A percentile compares a stretch with the other conserved stretches of the same genome.
phyloP scores from a whole-genome alignment of 2,888 invertebrate genomes.

The Diarsia dahlii region DNA sequence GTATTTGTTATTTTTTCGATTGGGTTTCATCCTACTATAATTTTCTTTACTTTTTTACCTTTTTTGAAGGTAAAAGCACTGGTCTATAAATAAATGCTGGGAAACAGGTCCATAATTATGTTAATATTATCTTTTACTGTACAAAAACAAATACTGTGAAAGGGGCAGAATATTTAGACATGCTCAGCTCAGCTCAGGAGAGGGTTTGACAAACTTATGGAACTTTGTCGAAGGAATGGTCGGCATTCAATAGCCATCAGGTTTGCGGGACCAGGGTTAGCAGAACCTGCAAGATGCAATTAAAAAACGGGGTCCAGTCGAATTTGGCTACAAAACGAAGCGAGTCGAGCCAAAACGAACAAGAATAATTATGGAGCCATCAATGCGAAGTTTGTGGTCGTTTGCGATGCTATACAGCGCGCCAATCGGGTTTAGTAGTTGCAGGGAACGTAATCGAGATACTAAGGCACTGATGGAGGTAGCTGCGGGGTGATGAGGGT shows the following conservation, averaged over 20 bases:
- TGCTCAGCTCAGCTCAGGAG: background rate
- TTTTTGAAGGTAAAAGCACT: no score
- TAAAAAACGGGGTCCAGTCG: no score
- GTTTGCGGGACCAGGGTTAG: no score
- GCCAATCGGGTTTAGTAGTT: background rate
- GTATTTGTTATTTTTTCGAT: no score
- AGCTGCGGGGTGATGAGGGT: no score
- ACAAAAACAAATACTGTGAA: background rate
- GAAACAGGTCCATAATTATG: background rate
- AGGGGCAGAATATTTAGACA: background rate
- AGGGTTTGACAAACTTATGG: no score
- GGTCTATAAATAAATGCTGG: background rate
- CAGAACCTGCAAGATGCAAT: no score
- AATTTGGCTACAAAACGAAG: no score
- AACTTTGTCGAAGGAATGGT: no score
- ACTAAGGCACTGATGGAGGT: slow-evolving; percentile 32
- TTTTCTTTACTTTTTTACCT: no score
- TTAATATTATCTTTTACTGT: background rate
- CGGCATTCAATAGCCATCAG: no score
- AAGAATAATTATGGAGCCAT: background rate
- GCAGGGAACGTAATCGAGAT: background rate
- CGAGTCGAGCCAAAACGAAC: background rate
- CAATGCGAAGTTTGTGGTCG: background rate
- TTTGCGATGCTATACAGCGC: background rate
- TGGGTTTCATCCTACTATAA: no score